A percentile compares a stretch with the other conserved stretches of the same genome.
Evolutionary conservation across 2,888 invertebrate genomes (phyloP).

Genomic region (Ophion costatus): DNA sequence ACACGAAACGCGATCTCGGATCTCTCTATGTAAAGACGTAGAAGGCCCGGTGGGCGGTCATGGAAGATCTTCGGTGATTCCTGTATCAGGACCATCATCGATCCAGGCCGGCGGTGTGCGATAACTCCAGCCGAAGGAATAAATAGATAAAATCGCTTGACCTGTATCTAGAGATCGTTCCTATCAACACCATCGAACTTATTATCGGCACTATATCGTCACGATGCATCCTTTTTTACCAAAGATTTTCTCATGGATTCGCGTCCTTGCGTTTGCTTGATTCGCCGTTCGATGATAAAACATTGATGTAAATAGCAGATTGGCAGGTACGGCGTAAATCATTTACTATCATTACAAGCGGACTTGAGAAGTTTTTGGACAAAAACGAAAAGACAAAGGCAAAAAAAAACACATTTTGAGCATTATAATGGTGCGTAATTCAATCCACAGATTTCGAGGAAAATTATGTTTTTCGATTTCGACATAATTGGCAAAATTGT

Average conservation of each 20-base stretch:
- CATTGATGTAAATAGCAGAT: neutral
- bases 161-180: conserved; percentile 72
- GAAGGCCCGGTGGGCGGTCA: conserved; percentile 48
- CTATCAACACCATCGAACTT: conserved; percentile 75
- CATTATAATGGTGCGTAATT: too few species aligned
- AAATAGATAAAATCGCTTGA: conserved; percentile 79
- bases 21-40: conserved; percentile 67
- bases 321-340: neutral
- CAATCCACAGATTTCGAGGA: too few species aligned
- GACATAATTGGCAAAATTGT: too few species aligned
- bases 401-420: too few species aligned
- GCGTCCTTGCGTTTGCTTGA: neutral
- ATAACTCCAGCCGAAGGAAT: conserved; percentile 58
- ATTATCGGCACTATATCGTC: conserved; percentile 72
- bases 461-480: too few species aligned
- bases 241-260: conserved; percentile 20
- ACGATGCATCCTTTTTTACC: conserved; percentile 54
- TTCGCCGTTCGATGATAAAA: neutral
- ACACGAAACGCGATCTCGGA: conserved; percentile 76
- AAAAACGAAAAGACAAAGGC: too few species aligned
- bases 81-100: conserved; percentile 77
- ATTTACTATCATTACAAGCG: too few species aligned
- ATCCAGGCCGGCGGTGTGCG: conserved; percentile 58
- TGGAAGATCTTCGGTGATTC: conserved; percentile 43
- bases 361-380: too few species aligned